Base-by-base conservation (phyloP, 2,888 invertebrate genomes). In the Eupsilia transversa region DNA sequence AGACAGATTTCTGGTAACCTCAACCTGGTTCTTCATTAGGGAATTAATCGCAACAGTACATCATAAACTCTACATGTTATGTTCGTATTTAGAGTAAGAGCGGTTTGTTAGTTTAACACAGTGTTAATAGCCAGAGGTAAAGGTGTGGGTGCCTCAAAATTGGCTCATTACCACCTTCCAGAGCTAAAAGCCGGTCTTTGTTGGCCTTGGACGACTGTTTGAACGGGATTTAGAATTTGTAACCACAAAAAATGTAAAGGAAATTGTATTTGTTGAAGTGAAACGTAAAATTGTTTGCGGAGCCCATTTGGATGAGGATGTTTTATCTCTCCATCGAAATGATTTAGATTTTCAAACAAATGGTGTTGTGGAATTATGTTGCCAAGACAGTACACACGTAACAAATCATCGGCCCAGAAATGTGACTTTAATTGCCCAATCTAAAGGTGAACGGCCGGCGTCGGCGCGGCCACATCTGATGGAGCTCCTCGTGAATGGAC, bases 401-500 rank as follows among this genome's bases (percentile, higher is more conserved):
- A 80, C 82, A 82, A 89, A 89, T 89, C 88, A 90, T 89, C 84
- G 87, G 78, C 82, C 82, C 86, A 90, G 84, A 88, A 88, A 87
- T 89, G 87, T 85, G 88, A 87, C 88, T 91, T 87, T 90, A 92
- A 93, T 93, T 92, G 91, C 90, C 90, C 89, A 90, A 90, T 89
- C 84, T 87, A 88, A 76, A 92, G 94, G 91, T 93, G 92, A 94
- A 93, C 86, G 93, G 82, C 91, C 94, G 86, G 77, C 71, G 73
- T 79, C 49, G 70, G 49, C 46, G 61, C 69, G 70, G 81, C 88
- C 86, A 85, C 90, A 92, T 92, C 90, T 88, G 90, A 92, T 91
- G 88, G 81, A 84, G 86, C 88, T 92, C 91, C 88, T 93, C 94
- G 94, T 94, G 94, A 94, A 94, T 93, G 93, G 92, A 82, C 90